Conservation (phyloP, 2,888 invertebrate species). For the Drosophila acutilabella region DNA sequence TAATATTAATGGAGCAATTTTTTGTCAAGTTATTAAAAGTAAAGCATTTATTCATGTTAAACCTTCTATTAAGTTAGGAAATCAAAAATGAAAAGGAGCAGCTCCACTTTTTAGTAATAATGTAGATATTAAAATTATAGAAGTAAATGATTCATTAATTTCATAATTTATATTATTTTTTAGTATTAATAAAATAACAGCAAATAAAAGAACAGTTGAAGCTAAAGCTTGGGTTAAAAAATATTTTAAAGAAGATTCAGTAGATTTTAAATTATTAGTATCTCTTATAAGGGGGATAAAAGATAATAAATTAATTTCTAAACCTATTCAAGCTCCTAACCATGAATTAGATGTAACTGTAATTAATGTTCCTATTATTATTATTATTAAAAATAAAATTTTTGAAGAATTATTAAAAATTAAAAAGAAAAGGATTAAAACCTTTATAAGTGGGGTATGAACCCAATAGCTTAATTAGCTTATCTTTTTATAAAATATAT, state of each 20-base stretch:
- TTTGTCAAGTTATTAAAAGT: conserved; percentile 88
- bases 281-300: conserved; percentile 87
- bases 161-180: conserved; percentile 75
- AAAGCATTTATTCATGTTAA: conserved; percentile 87
- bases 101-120: conserved; percentile 87
- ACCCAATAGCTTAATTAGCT: conserved; percentile 86
- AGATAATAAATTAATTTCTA: conserved; percentile 88
- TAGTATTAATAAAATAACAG: conserved; percentile 82
- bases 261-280: conserved; percentile 85
- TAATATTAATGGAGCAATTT: conserved; percentile 88
- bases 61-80: conserved; percentile 87
- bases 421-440: conserved; percentile 86
- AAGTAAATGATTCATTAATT: conserved; percentile 73
- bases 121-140: conserved; percentile 83
- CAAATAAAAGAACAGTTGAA: conserved; percentile 86
- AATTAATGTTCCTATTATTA: conserved; percentile 86
- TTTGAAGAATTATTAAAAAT: conserved; percentile 86
- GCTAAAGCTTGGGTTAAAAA: conserved; percentile 87
- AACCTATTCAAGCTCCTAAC: conserved; percentile 87
- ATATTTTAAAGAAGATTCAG: conserved; percentile 88
- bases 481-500: conserved; percentile 85
- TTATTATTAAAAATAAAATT: conserved; percentile 86
- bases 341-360: conserved; percentile 86
- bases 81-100: conserved; percentile 88
- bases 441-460: conserved; percentile 86